phyloP scores from a whole-genome alignment of 1,140 invertebrate species.

The Hydropsyche tenuis region DNA sequence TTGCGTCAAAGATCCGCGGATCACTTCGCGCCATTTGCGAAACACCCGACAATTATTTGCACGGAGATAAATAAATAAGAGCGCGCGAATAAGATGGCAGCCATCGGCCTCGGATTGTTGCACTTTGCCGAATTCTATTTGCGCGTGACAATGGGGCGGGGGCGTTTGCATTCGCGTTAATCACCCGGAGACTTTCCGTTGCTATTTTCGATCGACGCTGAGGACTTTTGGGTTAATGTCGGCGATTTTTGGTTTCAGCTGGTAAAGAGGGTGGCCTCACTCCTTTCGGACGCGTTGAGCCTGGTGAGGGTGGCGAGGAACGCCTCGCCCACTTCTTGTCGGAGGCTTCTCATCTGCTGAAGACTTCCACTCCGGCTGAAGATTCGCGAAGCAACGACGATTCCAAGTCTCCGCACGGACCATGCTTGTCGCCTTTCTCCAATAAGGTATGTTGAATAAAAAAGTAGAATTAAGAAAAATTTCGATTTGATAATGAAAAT shows the following conservation, averaged over 20 bases:
- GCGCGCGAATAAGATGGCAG: too few species aligned
- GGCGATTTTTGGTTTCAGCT: slow-evolving; percentile 60
- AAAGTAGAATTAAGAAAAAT: not conserved
- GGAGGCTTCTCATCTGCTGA: slow-evolving; percentile 82
- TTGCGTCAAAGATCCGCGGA: slow-evolving; percentile 4
- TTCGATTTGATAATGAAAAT: not conserved
- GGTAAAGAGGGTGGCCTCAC: slow-evolving; percentile 82
- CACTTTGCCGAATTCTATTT: slow-evolving; percentile 35
- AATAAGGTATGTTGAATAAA: slow-evolving; percentile 63
- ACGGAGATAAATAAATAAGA: too few species aligned
- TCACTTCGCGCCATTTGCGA: not conserved
- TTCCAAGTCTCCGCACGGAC: slow-evolving; percentile 80
- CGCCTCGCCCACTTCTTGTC: slow-evolving; percentile 91
- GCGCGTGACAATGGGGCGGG: slow-evolving; percentile 27
- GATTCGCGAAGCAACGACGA: slow-evolving; percentile 77
- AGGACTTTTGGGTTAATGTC: too few species aligned
- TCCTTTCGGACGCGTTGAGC: slow-evolving; percentile 73
- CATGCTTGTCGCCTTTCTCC: slow-evolving; percentile 77
- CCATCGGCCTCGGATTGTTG: slow-evolving; percentile 26
- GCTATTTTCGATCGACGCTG: too few species aligned
- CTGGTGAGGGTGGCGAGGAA: slow-evolving; percentile 89
- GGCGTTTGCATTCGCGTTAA: slow-evolving; percentile 5
- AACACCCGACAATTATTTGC: not conserved
- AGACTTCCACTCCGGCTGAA: slow-evolving; percentile 64
- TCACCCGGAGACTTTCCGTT: not conserved